Evolutionary conservation across 2,888 invertebrate genomes (phyloP), one percentile per base, ranked within the genome.

Genomic region (Cephus pygmeus): DNA sequence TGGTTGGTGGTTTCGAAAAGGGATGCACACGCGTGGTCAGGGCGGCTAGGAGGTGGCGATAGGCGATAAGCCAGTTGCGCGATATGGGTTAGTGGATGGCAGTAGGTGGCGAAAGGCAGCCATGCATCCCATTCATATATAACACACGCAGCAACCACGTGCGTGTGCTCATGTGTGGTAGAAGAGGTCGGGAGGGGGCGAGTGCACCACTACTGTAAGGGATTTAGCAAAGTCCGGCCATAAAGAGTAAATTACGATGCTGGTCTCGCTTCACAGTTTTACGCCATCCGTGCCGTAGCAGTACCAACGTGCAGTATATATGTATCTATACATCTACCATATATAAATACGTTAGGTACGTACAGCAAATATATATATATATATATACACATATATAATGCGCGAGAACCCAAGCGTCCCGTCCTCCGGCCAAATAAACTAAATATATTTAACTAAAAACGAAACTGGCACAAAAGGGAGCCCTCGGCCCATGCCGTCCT

Each of bases 231-330:
- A 87, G 88, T 87, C 88, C 85, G 81, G 82, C 84, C 85, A 85
- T 88, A 88, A 88, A 88, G 87, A 86, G 85, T 88, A 87, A 88
- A 88, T 88, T 87, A 88, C 87, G 87, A 87, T 86, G 86, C 87
- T 82, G 83, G 85, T 86, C 85, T 86, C 87, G 87, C 83, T 87
- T 87, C 83, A 81, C 85, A 87, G 86, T 88, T 87, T 87, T 87
- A 85, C 87, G 83, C 81, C 83, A 81, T 73, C 80, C 82, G 78
- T 77, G 81, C 80, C 77, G 76, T 77, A 73, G 78, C 79, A 76
- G 69, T 73, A 79, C 75, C 76, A 34, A n/a, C 34, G 35, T 74
- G 23, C 74, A 15, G 78, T 81, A 56, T 2, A 40, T 6, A 23
- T 23, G 23, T 23, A 56, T 56, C 56, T 56, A 9, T 56, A 56